phyloP scores from a whole-genome alignment of 2,888 invertebrate species.

The Acanthoscelides obtectus region DNA sequence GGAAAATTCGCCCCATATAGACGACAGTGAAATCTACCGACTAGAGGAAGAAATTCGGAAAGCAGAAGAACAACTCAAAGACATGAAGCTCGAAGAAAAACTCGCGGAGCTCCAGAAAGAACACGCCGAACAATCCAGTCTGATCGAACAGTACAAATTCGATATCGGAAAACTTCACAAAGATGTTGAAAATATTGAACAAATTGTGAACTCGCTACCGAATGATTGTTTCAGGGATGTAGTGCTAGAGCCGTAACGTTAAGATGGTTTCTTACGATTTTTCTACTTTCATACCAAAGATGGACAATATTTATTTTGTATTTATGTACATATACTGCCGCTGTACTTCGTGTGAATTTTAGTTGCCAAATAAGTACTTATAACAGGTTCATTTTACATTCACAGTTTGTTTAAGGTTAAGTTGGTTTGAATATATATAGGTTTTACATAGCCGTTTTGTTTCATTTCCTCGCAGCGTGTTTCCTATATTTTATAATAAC shows the following conservation, averaged over 20 bases:
- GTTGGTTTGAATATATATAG: background rate
- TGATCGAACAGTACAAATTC: constrained; percentile 77
- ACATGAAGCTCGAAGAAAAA: constrained; percentile 71
- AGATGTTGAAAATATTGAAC: constrained; percentile 80
- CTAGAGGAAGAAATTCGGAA: constrained; percentile 58
- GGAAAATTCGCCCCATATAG: constrained; percentile 67
- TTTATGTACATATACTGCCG: constrained; percentile 11
- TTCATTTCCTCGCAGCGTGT: too few species aligned
- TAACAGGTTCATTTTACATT: background rate
- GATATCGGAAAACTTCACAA: constrained; percentile 64
- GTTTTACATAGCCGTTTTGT: background rate
- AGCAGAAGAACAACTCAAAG: constrained; percentile 67
- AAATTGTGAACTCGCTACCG: constrained; percentile 77
- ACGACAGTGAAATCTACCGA: constrained; percentile 60
- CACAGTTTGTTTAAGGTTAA: background rate
- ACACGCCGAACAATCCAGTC: constrained; percentile 49
- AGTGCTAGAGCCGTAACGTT: constrained; percentile 63
- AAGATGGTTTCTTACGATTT: background rate
- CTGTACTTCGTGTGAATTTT: background rate
- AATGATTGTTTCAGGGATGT: constrained; percentile 73
- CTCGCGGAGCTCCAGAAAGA: constrained; percentile 70
- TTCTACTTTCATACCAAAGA: constrained; percentile 23
- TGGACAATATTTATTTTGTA: constrained; percentile 19
- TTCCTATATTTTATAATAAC: too few species aligned
- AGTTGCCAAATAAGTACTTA: background rate